Base-by-base conservation (phyloP, 2,113 vertebrate genomes). In the Oenanthe melanoleuca region DNA sequence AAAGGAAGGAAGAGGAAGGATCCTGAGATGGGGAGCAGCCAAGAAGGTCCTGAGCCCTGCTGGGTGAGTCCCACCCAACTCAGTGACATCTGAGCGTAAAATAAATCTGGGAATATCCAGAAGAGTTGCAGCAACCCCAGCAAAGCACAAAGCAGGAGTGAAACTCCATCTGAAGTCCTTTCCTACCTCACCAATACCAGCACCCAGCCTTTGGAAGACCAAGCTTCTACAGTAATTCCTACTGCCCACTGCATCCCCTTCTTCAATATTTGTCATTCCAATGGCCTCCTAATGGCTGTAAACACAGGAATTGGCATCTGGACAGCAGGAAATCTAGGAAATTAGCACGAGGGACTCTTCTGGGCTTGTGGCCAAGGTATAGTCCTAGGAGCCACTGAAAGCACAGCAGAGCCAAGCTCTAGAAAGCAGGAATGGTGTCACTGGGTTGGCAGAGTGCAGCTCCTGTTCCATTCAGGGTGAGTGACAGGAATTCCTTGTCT, bases 291-390 rank as follows among this genome's bases (percentile, higher is more conserved):
- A 81, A 71, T 71, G 88, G 31, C 73, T 93, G 83, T 79, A 96
- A 95, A 89, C 74, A 86, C 33, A 80, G 64, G 61, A 91, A 88
- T 70, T 97, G 94, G 94, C 94, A 94, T 63, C 93, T 88, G 81
- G 63, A 93, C 89, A 91, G 91, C 72, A 93, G 92, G 92, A 96
- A 80, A 93, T 96, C 92, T 88, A 95, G 94, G 95, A 96, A 94
- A 95, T 85, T 91, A 95, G 89, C 87, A 82, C 67, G 74, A 70
- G 81, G 87, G 85, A 94, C 65, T 73, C 91, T 80, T 92, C 94
- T 82, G 92, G 93, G 95, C 93, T 94, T 79, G 22, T 87, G 94
- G 89, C 94, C 95, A 96, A 91, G 18, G 37, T 16, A 11, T 7
- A 92, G 75, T 86, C 91, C 88, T 93, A 66, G 77, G 72, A 97